These are phyloP conservation scores for Scytalopus superciliaris DNA, from an alignment of 2,113 vertebrate genomes.

Conservation along the genomic window DNA sequence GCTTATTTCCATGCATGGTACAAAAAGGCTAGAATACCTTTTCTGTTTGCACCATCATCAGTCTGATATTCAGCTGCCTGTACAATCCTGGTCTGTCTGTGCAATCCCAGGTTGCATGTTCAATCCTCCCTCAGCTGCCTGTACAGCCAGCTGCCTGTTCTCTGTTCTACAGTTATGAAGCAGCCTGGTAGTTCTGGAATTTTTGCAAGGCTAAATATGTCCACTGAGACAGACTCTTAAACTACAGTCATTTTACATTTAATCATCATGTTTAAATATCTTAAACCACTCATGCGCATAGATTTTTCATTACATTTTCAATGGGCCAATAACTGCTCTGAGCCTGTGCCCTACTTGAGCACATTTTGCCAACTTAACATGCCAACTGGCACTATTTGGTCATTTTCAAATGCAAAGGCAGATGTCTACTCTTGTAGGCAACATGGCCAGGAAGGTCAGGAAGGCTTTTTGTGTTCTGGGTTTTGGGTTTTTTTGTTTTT, in stretches of 20 bases:
- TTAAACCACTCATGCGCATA: neutral
- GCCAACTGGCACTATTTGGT: constrained; percentile 8
- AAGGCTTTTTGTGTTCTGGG: neutral
- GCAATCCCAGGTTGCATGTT: neutral
- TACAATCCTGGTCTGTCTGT: neutral
- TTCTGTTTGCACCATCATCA: neutral
- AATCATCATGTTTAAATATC: constrained; percentile 2
- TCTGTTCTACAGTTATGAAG: neutral
- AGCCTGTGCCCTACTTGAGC: neutral
- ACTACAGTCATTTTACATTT: neutral
- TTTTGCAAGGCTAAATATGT: neutral
- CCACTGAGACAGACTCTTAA: neutral
- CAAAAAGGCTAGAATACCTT: neutral
- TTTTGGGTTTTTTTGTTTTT: neutral
- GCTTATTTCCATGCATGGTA: neutral
- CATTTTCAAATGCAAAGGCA: constrained; percentile 3
- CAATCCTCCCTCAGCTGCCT: neutral
- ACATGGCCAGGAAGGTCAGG: neutral
- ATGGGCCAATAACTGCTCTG: neutral
- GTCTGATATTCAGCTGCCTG: neutral
- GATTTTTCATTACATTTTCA: constrained; percentile 21
- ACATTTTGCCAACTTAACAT: neutral
- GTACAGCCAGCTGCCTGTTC: neutral
- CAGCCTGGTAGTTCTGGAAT: neutral
- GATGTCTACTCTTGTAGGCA: constrained; percentile 27